A percentile compares a stretch with the other conserved stretches of the same genome.
These are phyloP conservation scores for Phortica okadai DNA, from an alignment of 2,888 invertebrate genomes.

Conservation along the genomic window DNA sequence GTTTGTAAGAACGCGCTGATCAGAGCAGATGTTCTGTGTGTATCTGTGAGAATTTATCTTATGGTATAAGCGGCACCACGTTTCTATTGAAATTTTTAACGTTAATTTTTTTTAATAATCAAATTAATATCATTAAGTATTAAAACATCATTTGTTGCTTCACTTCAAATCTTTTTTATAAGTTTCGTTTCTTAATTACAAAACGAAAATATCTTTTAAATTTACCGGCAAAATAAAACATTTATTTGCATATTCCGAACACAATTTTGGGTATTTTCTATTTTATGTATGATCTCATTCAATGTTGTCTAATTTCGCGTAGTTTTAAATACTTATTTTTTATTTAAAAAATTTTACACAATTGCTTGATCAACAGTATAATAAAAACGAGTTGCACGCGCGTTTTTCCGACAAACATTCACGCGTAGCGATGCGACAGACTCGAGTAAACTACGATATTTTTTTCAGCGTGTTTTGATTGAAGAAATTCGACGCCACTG, in stretches of 20 bases:
- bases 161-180: too few relatives aligned
- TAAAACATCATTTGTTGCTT: too few relatives aligned
- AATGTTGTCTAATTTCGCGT: background rate
- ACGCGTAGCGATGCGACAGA: constrained; percentile 59
- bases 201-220: too few relatives aligned
- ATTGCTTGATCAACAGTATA: constrained; percentile 2
- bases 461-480: too few relatives aligned
- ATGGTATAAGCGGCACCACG: background rate
- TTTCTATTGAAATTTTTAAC: constrained; percentile 13
- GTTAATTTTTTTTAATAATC: too few relatives aligned
- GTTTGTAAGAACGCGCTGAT: constrained; percentile 16
- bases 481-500: too few relatives aligned
- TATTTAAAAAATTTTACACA: background rate
- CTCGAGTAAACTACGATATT: too few relatives aligned
- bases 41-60: constrained; percentile 15
- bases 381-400: constrained; percentile 36
- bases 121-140: too few relatives aligned
- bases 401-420: constrained; percentile 54
- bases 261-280: constrained; percentile 42
- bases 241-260: too few relatives aligned
- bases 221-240: too few relatives aligned
- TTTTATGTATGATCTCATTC: background rate
- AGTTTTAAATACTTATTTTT: background rate
- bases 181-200: too few relatives aligned
- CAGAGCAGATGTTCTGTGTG: constrained; percentile 19